A percentile compares a stretch with the other conserved stretches of the same genome.
phyloP scores from a whole-genome alignment of 2,888 invertebrate species.

The Desoria tigrina region DNA sequence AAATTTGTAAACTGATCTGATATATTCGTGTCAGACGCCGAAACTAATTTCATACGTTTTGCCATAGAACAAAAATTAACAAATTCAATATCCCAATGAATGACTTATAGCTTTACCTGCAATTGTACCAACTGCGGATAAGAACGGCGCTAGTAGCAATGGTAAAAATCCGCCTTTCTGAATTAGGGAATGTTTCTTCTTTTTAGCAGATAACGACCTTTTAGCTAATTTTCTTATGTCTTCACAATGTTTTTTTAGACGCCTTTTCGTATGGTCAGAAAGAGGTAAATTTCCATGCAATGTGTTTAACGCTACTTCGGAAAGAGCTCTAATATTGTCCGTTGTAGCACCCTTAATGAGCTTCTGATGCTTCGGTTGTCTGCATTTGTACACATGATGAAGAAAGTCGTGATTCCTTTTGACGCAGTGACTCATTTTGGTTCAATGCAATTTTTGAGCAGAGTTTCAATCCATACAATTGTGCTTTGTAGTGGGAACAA shows the following conservation, averaged over 20 bases:
- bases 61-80: conserved; percentile 26
- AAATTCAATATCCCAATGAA: neutral
- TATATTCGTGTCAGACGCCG: neutral
- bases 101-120: conserved; percentile 23
- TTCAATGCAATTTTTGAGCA: neutral
- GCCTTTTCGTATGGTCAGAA: neutral
- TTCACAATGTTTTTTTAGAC: neutral
- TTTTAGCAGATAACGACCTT: conserved; percentile 6
- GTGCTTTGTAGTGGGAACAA: neutral
- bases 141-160: conserved; percentile 22
- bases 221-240: conserved; percentile 9
- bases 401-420: neutral
- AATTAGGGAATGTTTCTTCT: conserved; percentile 15
- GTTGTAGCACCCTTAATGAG: conserved; percentile 2
- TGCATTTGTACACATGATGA: neutral
- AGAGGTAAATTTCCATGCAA: conserved; percentile 3
- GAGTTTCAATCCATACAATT: neutral
- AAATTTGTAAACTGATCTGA: neutral
- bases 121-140: conserved; percentile 22
- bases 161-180: conserved; percentile 20
- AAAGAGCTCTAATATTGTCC: conserved; percentile 26
- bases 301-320: conserved; percentile 4
- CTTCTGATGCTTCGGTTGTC: neutral
- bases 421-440: neutral
- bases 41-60: conserved; percentile 36